These are phyloP conservation scores for Vanessa cardui DNA, from an alignment of 2,888 invertebrate genomes.

Conservation along the genomic window DNA sequence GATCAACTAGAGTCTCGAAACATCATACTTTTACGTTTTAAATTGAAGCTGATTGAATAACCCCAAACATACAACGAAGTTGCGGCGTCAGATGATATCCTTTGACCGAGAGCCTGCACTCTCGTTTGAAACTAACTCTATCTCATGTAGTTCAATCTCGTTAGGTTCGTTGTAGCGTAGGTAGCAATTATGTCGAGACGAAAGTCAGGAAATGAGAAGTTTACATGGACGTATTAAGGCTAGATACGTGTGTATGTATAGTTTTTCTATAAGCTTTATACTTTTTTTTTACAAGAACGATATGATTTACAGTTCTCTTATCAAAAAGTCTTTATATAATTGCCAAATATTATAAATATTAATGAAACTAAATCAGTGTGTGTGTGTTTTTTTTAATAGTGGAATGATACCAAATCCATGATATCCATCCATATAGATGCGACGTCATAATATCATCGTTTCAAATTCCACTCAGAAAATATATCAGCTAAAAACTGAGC, in stretches of 20 bases:
- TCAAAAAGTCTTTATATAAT: too few species aligned
- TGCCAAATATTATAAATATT: neutral
- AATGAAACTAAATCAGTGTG: neutral
- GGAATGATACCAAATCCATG: neutral
- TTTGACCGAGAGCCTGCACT: slow-evolving; percentile 2
- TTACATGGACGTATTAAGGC: neutral
- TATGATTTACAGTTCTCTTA: too few species aligned
- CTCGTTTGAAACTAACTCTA: slow-evolving; percentile 1
- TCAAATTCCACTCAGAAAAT: neutral
- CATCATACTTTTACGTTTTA: neutral
- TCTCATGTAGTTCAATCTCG: slow-evolving; percentile 8
- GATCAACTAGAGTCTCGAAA: too few species aligned
- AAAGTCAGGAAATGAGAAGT: too few species aligned
- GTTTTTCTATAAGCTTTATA: neutral
- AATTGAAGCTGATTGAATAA: slow-evolving; percentile 1
- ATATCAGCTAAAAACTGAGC: neutral
- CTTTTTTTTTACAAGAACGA: too few species aligned
- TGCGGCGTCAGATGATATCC: slow-evolving; percentile 3
- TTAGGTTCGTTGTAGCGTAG: neutral
- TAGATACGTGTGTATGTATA: neutral
- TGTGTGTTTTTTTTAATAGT: neutral
- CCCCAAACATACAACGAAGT: neutral
- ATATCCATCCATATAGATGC: neutral
- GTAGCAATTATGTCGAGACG: neutral
- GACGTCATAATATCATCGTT: neutral